Evolutionary conservation across 2,888 invertebrate species (phyloP), one percentile per base, ranked within the genome.

Genomic region (Argyresthia goedartella): DNA sequence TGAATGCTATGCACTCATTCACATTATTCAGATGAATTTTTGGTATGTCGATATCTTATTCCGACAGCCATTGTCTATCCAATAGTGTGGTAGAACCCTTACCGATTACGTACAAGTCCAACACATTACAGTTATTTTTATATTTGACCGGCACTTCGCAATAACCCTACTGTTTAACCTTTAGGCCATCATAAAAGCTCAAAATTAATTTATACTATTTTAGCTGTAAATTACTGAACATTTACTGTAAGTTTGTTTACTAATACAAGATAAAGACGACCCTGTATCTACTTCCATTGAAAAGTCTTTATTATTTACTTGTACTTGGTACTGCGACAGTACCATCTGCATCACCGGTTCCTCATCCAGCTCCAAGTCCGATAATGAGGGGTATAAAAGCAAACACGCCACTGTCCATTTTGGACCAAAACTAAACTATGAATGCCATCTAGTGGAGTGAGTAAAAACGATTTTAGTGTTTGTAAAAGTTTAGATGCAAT

Each of bases 241-340:
- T 10, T 9, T 16, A 6, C 16, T 45, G 16, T 45, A 45, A 2
- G 45, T 45, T 45, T 45, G 16, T 45, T 16, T 45, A 15, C 45
- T 45, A 9, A 45, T 16, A 15, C 45, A 45, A 10, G 45, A 16
- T 16, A 63, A 48, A 0, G 59, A 58, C 0, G 59, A 53, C 0
- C 62, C 61, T 0, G 62, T 65, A 46, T 65, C 64, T 0, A 60
- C 41, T 50, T 62, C 60, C 63, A 65, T 64, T 7, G 10, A 0
- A 13, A 62, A 52, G 0, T 39, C 8, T 1, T 35, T 14, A 11
- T 50, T 52, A 7, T 62, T 56, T 1, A 62, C 52, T 13, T 61
- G 60, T 54, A 60, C 46, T 48, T 52, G 52, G 25, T 61, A 62
- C 36, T 55, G 46, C 33, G 51, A 53, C 11, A 59, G 14, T 11